Percentiles rank a stretch among this genome's conserved stretches.
phyloP scores from a whole-genome alignment of 2,888 invertebrate genomes.

The Clitarchus hookeri region DNA sequence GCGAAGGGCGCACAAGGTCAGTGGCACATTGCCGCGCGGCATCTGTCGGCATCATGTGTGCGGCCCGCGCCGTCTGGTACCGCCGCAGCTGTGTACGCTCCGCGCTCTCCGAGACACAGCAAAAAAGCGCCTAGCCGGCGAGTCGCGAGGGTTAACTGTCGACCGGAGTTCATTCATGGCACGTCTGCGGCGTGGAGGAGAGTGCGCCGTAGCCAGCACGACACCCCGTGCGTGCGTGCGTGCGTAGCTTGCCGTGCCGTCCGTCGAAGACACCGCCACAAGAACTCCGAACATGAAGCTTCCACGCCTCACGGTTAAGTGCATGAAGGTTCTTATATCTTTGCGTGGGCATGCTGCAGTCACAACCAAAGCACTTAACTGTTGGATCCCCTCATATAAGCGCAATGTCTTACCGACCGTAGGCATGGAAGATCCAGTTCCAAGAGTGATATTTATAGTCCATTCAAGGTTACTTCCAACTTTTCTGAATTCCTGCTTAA shows the following conservation, averaged over 20 bases:
- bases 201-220: not conserved
- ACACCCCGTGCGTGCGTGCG: not conserved
- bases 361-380: too few relatives aligned
- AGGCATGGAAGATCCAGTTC: too few relatives aligned
- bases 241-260: not conserved
- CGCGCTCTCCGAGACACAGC: not conserved
- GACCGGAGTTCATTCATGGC: not conserved
- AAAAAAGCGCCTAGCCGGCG: not conserved
- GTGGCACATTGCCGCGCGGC: not conserved
- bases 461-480: too few relatives aligned
- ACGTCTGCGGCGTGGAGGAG: not conserved
- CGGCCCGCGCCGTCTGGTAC: not conserved
- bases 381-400: too few relatives aligned
- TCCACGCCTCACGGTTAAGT: too few relatives aligned
- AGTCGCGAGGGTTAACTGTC: not conserved
- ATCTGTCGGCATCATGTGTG: not conserved
- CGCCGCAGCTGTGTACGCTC: not conserved
- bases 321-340: too few relatives aligned
- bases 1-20: constrained; percentile 8
- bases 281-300: too few relatives aligned
- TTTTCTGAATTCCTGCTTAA: too few relatives aligned
- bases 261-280: not conserved
- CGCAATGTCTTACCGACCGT: too few relatives aligned
- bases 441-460: too few relatives aligned
- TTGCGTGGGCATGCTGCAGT: too few relatives aligned